These are phyloP conservation scores for Siderastrea radians DNA, from an alignment of 92 coral and sea anemone genomes.

Conservation along the genomic window DNA sequence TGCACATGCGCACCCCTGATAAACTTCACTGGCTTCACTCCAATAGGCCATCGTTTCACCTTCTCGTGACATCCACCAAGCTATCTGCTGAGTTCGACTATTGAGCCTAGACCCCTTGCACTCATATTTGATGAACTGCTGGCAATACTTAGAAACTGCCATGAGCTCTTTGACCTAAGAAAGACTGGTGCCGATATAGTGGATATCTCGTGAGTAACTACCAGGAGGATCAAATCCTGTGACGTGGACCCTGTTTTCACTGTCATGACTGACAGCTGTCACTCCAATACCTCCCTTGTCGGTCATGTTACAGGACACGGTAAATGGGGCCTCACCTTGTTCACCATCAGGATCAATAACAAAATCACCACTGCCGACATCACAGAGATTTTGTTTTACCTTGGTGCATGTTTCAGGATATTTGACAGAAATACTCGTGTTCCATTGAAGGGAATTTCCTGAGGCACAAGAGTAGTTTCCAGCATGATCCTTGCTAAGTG, in stretches of 20 bases:
- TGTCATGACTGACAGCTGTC: slow-evolving; percentile 62
- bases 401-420: slow-evolving; percentile 22
- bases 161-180: slow-evolving; percentile 20
- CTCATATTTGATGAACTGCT: slow-evolving; percentile 35
- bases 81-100: too few relatives aligned
- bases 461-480: slow-evolving; percentile 7
- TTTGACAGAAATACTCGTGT: neutral
- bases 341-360: slow-evolving; percentile 39
- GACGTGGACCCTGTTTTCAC: slow-evolving; percentile 28
- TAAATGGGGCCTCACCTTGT: slow-evolving; percentile 26
- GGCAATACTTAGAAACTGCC: slow-evolving; percentile 6
- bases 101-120: neutral
- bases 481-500: neutral
- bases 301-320: slow-evolving; percentile 48
- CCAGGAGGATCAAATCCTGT: neutral
- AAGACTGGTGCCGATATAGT: slow-evolving; percentile 19
- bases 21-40: slow-evolving; percentile 11
- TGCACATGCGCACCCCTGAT: slow-evolving; percentile 5
- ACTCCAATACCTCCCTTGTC: slow-evolving; percentile 34
- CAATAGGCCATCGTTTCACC: slow-evolving; percentile 9
- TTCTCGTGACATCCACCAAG: slow-evolving; percentile 11
- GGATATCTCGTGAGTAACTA: neutral
- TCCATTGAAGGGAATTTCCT: neutral
- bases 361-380: slow-evolving; percentile 30
- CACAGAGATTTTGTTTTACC: neutral